phyloP scores from a whole-genome alignment of 2,113 vertebrate genomes.

The Platysteira castanea region DNA sequence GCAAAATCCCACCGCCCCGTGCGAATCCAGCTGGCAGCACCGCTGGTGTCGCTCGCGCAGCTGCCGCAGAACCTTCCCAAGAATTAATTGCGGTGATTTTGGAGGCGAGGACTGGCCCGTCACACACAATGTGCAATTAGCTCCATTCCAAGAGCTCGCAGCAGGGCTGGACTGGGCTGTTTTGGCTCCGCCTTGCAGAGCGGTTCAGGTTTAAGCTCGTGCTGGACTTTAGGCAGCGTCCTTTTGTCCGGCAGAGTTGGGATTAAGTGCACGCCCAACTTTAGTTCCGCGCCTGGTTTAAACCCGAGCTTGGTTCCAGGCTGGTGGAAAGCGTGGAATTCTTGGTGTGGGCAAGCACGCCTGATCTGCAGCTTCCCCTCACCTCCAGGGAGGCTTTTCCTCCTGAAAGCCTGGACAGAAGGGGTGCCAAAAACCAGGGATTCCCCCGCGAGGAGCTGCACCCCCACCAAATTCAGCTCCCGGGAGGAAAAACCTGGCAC shows the following conservation, averaged over 20 bases:
- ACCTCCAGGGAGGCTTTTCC: background rate
- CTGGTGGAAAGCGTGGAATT: background rate
- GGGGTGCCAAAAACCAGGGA: background rate
- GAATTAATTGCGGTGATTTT: background rate
- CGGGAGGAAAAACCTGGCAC: background rate
- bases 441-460: background rate
- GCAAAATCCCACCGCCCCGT: background rate
- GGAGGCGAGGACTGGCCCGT: background rate
- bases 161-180: background rate
- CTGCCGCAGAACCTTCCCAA: background rate
- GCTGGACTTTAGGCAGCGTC: background rate
- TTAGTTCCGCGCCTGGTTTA: background rate
- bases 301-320: background rate
- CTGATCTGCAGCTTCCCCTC: fast-evolving
- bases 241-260: background rate
- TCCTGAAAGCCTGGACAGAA: fast-evolving
- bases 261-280: background rate
- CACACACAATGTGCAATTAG: background rate
- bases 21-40: background rate
- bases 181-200: background rate
- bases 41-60: fast-evolving
- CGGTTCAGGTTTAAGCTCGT: background rate
- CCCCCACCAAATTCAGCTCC: background rate
- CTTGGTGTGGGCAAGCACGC: fast-evolving
- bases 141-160: background rate